Conservation (phyloP, 1,140 invertebrate species). For the Lerema accius region DNA sequence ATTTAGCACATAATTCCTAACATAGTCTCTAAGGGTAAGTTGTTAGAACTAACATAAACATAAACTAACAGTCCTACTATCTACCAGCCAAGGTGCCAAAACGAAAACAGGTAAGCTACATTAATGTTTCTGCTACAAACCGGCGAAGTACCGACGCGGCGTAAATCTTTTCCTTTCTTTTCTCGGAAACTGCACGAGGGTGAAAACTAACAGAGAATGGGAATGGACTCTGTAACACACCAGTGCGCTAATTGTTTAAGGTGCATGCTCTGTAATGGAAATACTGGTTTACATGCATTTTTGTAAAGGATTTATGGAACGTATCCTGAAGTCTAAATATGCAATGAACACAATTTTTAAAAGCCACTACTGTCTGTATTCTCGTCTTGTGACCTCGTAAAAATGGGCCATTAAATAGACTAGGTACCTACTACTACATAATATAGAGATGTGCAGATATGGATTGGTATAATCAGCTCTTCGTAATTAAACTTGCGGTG, state of each 20-base stretch:
- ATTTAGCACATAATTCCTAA: no score
- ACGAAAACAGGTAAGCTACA: conserved; percentile 20
- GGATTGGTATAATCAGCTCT: no score
- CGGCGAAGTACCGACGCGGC: conserved; percentile 51
- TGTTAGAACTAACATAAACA: no score
- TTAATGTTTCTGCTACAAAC: conserved; percentile 32
- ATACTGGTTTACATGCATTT: conserved; percentile 21
- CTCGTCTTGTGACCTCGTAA: no score
- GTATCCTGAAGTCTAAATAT: no score
- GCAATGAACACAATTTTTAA: no score
- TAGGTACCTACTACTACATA: no score
- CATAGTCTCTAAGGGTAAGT: no score
- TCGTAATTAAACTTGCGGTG: no score
- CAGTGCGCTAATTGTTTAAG: conserved; percentile 54
- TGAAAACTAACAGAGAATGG: conserved; percentile 59
- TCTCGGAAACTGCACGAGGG: conserved; percentile 53
- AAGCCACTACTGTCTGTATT: no score
- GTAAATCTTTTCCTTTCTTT: conserved; percentile 60
- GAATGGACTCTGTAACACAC: conserved; percentile 43
- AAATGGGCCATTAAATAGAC: no score
- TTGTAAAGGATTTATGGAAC: background rate
- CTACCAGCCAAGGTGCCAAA: conserved; percentile 4
- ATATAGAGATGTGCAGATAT: no score
- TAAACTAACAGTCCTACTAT: background rate
- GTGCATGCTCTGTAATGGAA: conserved; percentile 27